phyloP scores from a whole-genome alignment of 2,797 vertebrate genomes.

The Acrossocheilus fasciatus region DNA sequence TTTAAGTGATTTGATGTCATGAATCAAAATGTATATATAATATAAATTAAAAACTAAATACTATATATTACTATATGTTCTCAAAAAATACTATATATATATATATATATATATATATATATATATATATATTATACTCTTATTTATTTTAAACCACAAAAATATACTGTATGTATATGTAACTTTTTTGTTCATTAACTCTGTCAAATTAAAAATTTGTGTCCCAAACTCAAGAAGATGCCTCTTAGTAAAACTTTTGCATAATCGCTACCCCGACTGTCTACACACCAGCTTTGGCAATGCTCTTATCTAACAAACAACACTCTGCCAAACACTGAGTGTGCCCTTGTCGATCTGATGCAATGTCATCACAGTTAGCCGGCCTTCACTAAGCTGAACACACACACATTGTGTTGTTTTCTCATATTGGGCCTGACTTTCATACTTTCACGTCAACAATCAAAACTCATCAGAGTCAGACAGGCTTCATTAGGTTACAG shows the following conservation, averaged over 20 bases:
- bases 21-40: no score
- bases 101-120: no score
- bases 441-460: constrained; percentile 54
- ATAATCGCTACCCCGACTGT: constrained; percentile 41
- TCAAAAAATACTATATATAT: no score
- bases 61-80: no score
- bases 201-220: background rate
- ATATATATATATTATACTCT: no score
- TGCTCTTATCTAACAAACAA: constrained; percentile 62
- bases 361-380: constrained; percentile 47
- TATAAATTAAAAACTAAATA: no score
- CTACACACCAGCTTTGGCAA: constrained; percentile 29
- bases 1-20: background rate
- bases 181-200: background rate
- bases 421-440: constrained; percentile 20
- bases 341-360: constrained; percentile 53
- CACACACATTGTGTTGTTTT: constrained; percentile 34
- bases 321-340: constrained; percentile 52
- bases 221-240: constrained; percentile 8
- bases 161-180: background rate
- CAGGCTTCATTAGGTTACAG: constrained; percentile 59
- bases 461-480: constrained; percentile 52
- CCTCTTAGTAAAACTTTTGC: constrained; percentile 39
- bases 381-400: constrained; percentile 32
- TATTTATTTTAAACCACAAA: background rate